Evolutionary conservation across 2,113 vertebrate species (phyloP).

Genomic region (Cercopithecus mona): DNA sequence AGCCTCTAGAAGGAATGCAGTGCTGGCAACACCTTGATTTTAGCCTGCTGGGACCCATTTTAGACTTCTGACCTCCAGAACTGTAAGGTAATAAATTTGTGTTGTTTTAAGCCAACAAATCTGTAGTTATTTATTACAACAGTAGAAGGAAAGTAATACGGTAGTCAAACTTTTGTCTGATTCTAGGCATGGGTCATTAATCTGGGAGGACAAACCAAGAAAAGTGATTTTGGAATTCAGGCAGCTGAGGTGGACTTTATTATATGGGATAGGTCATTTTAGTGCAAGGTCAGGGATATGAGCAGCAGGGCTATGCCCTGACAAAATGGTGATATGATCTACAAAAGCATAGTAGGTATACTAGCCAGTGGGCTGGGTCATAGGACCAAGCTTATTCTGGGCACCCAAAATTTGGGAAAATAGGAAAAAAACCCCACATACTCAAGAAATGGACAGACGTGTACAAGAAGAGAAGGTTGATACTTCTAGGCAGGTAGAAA

Average conservation of each 20-base stretch:
- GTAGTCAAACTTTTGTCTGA: not conserved
- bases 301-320: not conserved
- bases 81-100: not conserved
- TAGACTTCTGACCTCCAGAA: not conserved
- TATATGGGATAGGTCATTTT: not conserved
- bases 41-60: not conserved
- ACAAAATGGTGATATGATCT: not conserved
- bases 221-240: constrained; percentile 27
- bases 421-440: not conserved
- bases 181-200: not conserved
- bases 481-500: not conserved
- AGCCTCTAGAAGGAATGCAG: not conserved
- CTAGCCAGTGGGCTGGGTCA: not conserved
- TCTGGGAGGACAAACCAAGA: not conserved
- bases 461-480: not conserved
- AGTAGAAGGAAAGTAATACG: not conserved
- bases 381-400: not conserved
- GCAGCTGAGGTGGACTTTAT: not conserved
- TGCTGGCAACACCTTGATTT: not conserved
- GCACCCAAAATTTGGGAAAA: not conserved
- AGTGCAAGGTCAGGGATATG: not conserved
- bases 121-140: not conserved
- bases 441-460: not conserved
- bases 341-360: not conserved
- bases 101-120: not conserved